Conservation (phyloP, 1,140 invertebrate genomes). For the Eciton burchellii region DNA sequence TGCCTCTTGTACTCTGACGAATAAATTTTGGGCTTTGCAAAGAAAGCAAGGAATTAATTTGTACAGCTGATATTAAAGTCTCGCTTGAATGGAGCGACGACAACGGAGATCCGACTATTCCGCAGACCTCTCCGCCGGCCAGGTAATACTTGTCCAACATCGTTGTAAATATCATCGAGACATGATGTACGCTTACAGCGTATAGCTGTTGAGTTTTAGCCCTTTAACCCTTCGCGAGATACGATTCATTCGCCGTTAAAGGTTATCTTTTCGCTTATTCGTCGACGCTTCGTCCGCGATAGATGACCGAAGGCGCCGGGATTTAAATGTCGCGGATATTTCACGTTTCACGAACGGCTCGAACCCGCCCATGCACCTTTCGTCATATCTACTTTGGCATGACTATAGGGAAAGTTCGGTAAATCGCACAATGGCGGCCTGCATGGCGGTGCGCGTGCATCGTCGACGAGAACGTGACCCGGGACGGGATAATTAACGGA, state of each 20-base stretch:
- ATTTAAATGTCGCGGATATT: constrained; percentile 56
- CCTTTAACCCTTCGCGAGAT: too few relatives aligned
- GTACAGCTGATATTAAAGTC: too few relatives aligned
- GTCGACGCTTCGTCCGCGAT: neutral
- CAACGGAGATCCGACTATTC: constrained; percentile 3
- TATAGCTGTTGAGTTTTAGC: neutral
- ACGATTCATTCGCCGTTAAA: constrained; percentile 27
- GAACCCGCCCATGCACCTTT: constrained; percentile 65
- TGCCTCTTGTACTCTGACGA: too few relatives aligned
- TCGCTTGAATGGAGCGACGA: neutral
- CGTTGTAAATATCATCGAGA: neutral
- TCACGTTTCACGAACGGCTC: constrained; percentile 34
- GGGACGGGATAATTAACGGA: constrained; percentile 29
- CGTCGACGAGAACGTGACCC: constrained; percentile 25
- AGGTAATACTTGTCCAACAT: neutral
- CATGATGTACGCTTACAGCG: neutral
- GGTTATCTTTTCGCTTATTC: constrained; percentile 3
- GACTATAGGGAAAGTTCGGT: constrained; percentile 63
- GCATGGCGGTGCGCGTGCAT: constrained; percentile 22
- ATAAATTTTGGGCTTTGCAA: too few relatives aligned
- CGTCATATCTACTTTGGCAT: constrained; percentile 56
- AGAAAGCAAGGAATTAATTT: too few relatives aligned
- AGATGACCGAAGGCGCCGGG: constrained; percentile 39
- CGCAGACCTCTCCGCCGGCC: too few relatives aligned
- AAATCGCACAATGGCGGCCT: constrained; percentile 39